Evolutionary conservation across 2,113 vertebrate species (phyloP), one percentile per base, ranked within the genome.

Genomic region (Corythaixoides concolor): DNA sequence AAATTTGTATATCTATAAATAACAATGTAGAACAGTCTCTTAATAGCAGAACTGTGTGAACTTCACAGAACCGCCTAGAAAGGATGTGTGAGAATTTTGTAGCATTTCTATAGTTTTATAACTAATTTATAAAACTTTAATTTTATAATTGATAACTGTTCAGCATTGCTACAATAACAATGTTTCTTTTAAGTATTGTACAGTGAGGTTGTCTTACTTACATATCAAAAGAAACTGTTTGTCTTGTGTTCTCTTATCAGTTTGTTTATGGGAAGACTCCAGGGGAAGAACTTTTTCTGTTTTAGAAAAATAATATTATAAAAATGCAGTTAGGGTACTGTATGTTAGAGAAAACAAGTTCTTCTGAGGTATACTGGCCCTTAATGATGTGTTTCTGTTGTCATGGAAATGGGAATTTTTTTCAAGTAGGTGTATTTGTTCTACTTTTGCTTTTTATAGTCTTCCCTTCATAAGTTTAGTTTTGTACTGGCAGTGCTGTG

Each of bases 361-460:
- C 16, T 96, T 87, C 83, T 96, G 97, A 95, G 86, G 49, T 96
- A 60, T 87, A 80, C 88, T 95, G 80, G 76, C 95, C 89, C 89
- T 97, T 97, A 98, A 95, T 91, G 41, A 94, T 97, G 58, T 94
- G 73, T 91, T 97, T 95, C 95, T 93, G 98, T 98, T 98, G 98
- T 97, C 98, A 98, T 98, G 98, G 98, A 97, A 98, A 98, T 97
- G 59, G 55, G 86, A 67, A 85, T 88, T 47, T 66, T 35, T 76
- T 84, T 35, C 79, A 95, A 90, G 89, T 91, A 96, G 84, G 58
- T 96, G 98, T 97, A 94, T 97, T 95, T 97, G 80, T 92, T 93
- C 73, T 96, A 76, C 66, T 96, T 80, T 96, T 97, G 88, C 94
- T 97, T 98, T 98, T 98, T 97, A 95, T 98, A 97, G 90, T 93